Conservation (phyloP, 2,888 invertebrate genomes). For the Oithona nana region DNA sequence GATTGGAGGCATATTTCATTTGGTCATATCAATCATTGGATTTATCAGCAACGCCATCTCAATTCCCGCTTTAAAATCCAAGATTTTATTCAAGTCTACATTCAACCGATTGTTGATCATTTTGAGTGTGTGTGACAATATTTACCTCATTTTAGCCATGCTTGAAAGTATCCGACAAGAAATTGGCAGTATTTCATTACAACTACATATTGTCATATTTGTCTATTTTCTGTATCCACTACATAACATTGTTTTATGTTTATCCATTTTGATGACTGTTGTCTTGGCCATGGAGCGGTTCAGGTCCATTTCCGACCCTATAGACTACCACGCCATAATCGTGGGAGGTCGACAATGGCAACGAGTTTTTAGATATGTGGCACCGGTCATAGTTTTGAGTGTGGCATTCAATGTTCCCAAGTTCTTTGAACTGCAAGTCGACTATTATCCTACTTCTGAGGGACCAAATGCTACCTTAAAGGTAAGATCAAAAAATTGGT, state of each 20-base stretch:
- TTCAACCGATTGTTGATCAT: constrained; percentile 9
- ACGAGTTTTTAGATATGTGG: background rate
- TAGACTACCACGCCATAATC: background rate
- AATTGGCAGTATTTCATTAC: background rate
- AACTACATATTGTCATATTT: background rate
- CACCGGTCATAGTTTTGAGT: background rate
- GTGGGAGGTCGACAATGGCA: background rate
- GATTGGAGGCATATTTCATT: constrained; percentile 5
- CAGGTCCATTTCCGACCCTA: background rate
- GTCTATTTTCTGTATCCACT: background rate
- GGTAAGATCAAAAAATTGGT: no score
- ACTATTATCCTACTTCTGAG: no score
- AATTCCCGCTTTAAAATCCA: background rate
- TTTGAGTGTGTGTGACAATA: constrained; percentile 9
- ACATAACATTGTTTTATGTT: constrained; percentile 1
- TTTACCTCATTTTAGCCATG: background rate
- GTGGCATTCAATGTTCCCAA: constrained; percentile 4
- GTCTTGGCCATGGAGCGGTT: constrained; percentile 1
- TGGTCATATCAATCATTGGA: background rate
- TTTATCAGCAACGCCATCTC: constrained; percentile 6
- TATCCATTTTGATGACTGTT: constrained; percentile 1
- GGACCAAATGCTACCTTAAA: no score
- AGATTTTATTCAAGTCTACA: background rate
- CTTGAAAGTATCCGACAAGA: constrained; percentile 2
- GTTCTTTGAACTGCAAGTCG: constrained; percentile 5